Base-by-base conservation (phyloP, 2,797 vertebrate genomes). In the Leptatherina wallacei region DNA sequence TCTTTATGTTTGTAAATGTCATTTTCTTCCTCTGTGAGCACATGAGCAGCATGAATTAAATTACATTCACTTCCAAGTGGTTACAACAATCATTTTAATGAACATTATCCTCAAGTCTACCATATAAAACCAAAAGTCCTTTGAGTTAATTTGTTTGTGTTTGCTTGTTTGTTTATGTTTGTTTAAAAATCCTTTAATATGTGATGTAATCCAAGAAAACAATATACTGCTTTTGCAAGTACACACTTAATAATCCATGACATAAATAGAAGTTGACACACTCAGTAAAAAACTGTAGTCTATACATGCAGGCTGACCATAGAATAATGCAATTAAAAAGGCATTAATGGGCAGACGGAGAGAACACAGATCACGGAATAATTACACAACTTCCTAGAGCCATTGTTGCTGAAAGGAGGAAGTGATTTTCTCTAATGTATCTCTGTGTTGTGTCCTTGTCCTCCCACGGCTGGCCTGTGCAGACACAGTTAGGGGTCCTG, bases 371-470 rank as follows among this genome's bases (percentile, higher is more conserved):
- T 80, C 69, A 68, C 69, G 38, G 71, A 81, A 73, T 72, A 85
- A 88, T 91, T 83, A 89, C 81, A 75, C 55, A 82, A 86, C 86
- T 90, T 91, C 86, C 91, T 83, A 89, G 83, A 90, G 81, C 74
- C 73, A 88, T 82, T 85, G 77, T 76, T 82, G 82, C 79, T 84
- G 82, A 89, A 69, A 70, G 80, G 88, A 83, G 90, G 90, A 92
- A 92, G 90, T 83, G 84, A 91, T 93, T 93, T 93, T 82, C 89
- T 89, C 90, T 90, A 91, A 91, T 90, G 90, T 84, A 87, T 91
- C 87, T 90, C 87, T 93, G 90, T 74, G 85, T 92, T 91, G 80
- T 92, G 91, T 93, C 89, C 89, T 89, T 91, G 87, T 93, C 87
- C 88, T 88, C 88, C 87, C 82, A 87, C 81, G 33, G 67, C 77